phyloP scores from a whole-genome alignment of 2,113 vertebrate species.

The Gnathonemus longibarbis region DNA sequence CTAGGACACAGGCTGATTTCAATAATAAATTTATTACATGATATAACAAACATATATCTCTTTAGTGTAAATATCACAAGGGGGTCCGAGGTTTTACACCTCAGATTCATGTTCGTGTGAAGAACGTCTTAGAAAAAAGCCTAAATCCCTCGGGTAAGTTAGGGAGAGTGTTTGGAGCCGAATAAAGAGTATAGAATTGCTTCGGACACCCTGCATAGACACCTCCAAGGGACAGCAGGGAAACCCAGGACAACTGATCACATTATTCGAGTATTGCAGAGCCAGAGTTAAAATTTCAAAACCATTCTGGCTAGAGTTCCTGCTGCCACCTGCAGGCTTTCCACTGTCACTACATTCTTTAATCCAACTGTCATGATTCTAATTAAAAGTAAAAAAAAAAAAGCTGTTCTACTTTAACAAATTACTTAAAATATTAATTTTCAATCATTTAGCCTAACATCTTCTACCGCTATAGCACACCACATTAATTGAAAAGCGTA shows the following conservation, averaged over 20 bases:
- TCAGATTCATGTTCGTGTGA: conserved; percentile 26
- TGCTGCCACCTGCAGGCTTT: not conserved
- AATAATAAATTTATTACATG: conserved; percentile 97
- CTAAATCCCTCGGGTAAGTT: not conserved
- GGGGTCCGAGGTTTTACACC: conserved; percentile 71
- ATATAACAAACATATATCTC: conserved; percentile 93
- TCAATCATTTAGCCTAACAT: not conserved
- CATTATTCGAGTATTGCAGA: not conserved
- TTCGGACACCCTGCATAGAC: not conserved
- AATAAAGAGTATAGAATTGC: not conserved
- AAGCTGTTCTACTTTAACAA: not conserved
- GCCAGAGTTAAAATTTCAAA: not conserved
- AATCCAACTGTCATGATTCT: not conserved
- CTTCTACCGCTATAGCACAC: not conserved
- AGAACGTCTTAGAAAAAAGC: conserved; percentile 52
- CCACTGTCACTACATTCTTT: not conserved
- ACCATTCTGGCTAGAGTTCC: not conserved
- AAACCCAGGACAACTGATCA: not conserved
- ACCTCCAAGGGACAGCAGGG: not conserved
- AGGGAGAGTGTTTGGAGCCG: not conserved
- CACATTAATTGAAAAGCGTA: conserved; percentile 5
- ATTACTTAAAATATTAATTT: not conserved
- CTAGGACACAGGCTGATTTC: conserved; percentile 50
- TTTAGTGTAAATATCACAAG: conserved; percentile 77
- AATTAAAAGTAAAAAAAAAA: not conserved